A percentile compares a stretch with the other conserved stretches of the same genome.
Evolutionary conservation across 2,113 vertebrate genomes (phyloP).

Genomic region (Triplophysa siluroides): DNA sequence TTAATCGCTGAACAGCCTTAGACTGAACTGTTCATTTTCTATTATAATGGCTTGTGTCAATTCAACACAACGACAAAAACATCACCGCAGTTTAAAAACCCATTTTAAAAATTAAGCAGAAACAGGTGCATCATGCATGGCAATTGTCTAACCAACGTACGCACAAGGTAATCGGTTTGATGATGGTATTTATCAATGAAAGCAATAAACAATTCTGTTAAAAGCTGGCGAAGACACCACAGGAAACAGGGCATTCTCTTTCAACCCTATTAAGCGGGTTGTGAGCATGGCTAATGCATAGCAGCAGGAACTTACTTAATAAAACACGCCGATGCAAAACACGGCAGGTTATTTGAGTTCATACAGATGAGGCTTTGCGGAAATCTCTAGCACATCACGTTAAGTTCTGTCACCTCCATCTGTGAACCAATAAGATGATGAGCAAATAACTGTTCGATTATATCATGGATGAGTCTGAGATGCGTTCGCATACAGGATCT

Average conservation of each 20-base stretch:
- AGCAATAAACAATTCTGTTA: constrained; percentile 15
- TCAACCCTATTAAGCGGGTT: constrained; percentile 16
- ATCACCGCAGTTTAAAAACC: no score
- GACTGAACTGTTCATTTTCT: neutral
- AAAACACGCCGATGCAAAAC: constrained; percentile 14
- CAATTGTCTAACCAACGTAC: neutral
- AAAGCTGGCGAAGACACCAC: constrained; percentile 14
- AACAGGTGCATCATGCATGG: neutral
- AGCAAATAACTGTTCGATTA: constrained; percentile 62
- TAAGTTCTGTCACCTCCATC: constrained; percentile 28
- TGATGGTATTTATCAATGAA: neutral
- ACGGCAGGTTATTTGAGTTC: constrained; percentile 1
- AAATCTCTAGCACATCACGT: constrained; percentile 19
- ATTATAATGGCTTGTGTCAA: neutral
- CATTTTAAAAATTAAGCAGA: neutral
- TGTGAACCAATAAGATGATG: constrained; percentile 25
- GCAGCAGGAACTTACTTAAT: constrained; percentile 21
- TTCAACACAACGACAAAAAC: no score
- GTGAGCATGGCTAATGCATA: neutral
- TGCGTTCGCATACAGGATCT: constrained; percentile 52
- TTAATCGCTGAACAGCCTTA: no score
- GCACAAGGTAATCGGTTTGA: neutral
- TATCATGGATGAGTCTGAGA: constrained; percentile 63
- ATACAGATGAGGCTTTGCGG: neutral
- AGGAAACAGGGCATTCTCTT: constrained; percentile 24